Evolutionary conservation across 2,113 vertebrate genomes (phyloP).

Genomic region (Verasper variegatus): DNA sequence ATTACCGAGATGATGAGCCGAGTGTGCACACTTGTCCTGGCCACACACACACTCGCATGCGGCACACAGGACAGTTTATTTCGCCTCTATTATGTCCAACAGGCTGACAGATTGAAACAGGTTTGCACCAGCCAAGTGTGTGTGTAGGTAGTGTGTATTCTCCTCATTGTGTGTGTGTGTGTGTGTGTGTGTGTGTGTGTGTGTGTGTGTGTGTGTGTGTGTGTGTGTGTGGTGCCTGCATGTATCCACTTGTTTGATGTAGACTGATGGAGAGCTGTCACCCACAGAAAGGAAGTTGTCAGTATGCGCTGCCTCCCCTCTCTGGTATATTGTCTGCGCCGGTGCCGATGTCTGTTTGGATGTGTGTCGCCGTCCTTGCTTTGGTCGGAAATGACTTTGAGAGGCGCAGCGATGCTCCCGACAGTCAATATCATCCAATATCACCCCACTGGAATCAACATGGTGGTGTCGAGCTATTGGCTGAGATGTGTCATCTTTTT

Average conservation of each 20-base stretch:
- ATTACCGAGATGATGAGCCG: conserved; percentile 65
- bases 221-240: conserved; percentile 26
- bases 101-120: conserved; percentile 62
- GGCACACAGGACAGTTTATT: conserved; percentile 42
- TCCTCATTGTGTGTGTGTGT: conserved; percentile 1
- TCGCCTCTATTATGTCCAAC: conserved; percentile 44
- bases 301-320: conserved; percentile 52
- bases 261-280: conserved; percentile 74
- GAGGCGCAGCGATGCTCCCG: conserved; percentile 61
- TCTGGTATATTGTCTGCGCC: conserved; percentile 59
- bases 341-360: conserved; percentile 30
- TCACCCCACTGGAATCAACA: conserved; percentile 73
- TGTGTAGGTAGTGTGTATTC: conserved; percentile 36
- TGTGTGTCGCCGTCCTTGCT: conserved; percentile 66
- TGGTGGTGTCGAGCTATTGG: conserved; percentile 71
- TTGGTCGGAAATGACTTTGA: conserved; percentile 80
- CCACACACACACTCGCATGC: conserved; percentile 19
- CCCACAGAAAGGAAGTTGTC: conserved; percentile 60
- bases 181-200: conserved; percentile 12
- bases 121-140: conserved; percentile 32
- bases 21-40: conserved; percentile 13
- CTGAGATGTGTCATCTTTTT: conserved; percentile 56
- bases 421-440: conserved; percentile 78
- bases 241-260: conserved; percentile 63
- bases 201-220: background rate